Conservation (phyloP, 2,888 invertebrate species). For the Acheta domesticus region DNA sequence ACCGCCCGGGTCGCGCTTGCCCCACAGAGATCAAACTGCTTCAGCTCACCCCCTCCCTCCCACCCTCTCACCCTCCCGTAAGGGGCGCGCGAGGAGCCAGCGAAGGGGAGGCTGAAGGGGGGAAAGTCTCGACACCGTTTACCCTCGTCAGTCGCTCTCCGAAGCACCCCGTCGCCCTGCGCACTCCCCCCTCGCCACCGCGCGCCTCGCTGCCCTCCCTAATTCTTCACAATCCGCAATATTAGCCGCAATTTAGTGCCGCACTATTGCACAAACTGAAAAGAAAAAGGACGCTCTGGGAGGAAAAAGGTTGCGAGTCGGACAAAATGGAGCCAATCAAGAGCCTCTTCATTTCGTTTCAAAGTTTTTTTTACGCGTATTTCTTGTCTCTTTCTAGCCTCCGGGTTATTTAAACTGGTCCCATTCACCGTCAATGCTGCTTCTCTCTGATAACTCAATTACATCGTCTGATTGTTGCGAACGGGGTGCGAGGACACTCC, state of each 20-base stretch:
- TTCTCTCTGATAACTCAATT: slow-evolving; percentile 34
- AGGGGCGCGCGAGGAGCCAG: too few relatives aligned
- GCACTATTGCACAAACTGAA: slow-evolving; percentile 35
- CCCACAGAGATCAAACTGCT: too few relatives aligned
- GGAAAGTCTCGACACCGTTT: neutral
- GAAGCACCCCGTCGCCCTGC: neutral
- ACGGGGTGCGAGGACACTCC: neutral
- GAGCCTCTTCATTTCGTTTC: slow-evolving; percentile 34
- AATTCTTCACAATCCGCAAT: slow-evolving; percentile 37
- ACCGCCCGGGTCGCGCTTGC: too few relatives aligned
- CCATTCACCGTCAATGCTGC: slow-evolving; percentile 19
- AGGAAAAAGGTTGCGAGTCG: slow-evolving; percentile 29
- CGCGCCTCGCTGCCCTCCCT: slow-evolving; percentile 26
- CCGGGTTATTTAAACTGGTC: slow-evolving; percentile 29
- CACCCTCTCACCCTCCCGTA: too few relatives aligned
- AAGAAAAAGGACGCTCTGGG: slow-evolving; percentile 25
- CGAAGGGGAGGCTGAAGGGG: too few relatives aligned
- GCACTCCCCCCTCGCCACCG: neutral
- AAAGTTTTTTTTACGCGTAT: slow-evolving; percentile 28
- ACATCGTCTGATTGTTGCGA: slow-evolving; percentile 27
- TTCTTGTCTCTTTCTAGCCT: slow-evolving; percentile 21
- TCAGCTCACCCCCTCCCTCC: too few relatives aligned
- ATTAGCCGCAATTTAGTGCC: slow-evolving; percentile 36
- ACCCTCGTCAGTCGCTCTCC: neutral
- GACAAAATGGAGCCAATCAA: slow-evolving; percentile 34